Evolutionary conservation across 2,797 vertebrate species (phyloP), one percentile per base, ranked within the genome.

Genomic region (Clarias fuscus): DNA sequence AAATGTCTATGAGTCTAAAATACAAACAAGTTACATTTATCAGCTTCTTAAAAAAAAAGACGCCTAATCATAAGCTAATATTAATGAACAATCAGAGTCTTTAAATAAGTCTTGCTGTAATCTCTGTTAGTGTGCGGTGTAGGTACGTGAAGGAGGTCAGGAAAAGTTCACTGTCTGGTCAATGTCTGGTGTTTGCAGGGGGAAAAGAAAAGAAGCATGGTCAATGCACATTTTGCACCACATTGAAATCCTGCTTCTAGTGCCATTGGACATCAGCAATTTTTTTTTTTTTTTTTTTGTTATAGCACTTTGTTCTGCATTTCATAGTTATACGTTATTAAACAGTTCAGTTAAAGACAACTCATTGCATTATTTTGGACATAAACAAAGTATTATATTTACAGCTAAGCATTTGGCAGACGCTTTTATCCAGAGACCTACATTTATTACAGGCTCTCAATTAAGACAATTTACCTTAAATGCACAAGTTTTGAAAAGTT

Each of bases 111-210:
- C 24, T n/a, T 71, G 75, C 58, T 78, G 40, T 61, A 83, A 75
- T 83, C 86, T 62, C 0, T 13, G 24, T 56, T 76, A 70, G 64
- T 78, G 58, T 87, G 62, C 40, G 65, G 15, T 64, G 58, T 1
- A 37, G 67, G 43, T 56, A 72, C 37, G 67, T 27, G n/a, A 37
- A 13, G 10, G 85, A 78, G 86, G 65, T 80, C 67, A 80, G 40
- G 56, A 48, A 79, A 79, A 79, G 86, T 87, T 87, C 65, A 78
- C 72, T 33, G 75, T 87, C 86, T 87, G 86, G 40, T 72, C 82
- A 56, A 22, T 43, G 48, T 83, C 86, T 71, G 33, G 71, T 43
- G 37, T 64, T 64, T 62, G 0, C 15, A 40, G 20, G 61, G n/a
- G 70, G n/a, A 48, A 13, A 80, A 65, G 30, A 64, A 80, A 40